A percentile compares a stretch with the other conserved stretches of the same genome.
Conservation (phyloP, 1,140 invertebrate species). For the Brevipalpus yothersi region DNA sequence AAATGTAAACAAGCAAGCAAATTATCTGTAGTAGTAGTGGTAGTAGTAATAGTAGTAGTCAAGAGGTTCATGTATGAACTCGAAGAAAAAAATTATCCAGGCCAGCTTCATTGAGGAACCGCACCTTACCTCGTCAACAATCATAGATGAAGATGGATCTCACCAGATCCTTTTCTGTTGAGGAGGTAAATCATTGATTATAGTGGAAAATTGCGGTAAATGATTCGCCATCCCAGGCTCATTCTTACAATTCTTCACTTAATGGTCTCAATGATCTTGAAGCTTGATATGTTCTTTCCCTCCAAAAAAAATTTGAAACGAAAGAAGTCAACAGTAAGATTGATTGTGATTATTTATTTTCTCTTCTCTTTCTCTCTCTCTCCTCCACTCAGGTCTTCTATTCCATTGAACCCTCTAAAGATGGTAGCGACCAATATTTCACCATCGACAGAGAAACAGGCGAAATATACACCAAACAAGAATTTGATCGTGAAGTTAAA, state of each 20-base stretch:
- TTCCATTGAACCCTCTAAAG: constrained; percentile 50
- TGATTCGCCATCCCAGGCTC: neutral
- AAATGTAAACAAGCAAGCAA: neutral
- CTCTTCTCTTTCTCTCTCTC: neutral
- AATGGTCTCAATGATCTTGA: neutral
- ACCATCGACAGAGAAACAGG: constrained; percentile 78
- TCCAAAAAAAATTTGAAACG: no score
- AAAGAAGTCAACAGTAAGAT: no score
- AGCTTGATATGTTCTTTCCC: no score
- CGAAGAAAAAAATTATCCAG: no score
- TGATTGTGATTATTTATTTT: neutral
- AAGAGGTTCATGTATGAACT: no score
- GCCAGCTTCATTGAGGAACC: no score
- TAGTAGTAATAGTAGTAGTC: no score
- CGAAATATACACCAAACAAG: constrained; percentile 72
- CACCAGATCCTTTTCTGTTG: no score
- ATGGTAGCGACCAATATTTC: constrained; percentile 79
- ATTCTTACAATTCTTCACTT: neutral
- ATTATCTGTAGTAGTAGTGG: no score
- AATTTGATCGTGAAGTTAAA: constrained; percentile 73
- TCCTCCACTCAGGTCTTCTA: constrained; percentile 42
- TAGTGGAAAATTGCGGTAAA: neutral
- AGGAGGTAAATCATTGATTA: no score
- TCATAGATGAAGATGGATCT: no score
- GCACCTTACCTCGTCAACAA: no score